Conservation (phyloP, 2,797 vertebrate genomes). For the Paguma larvata region DNA sequence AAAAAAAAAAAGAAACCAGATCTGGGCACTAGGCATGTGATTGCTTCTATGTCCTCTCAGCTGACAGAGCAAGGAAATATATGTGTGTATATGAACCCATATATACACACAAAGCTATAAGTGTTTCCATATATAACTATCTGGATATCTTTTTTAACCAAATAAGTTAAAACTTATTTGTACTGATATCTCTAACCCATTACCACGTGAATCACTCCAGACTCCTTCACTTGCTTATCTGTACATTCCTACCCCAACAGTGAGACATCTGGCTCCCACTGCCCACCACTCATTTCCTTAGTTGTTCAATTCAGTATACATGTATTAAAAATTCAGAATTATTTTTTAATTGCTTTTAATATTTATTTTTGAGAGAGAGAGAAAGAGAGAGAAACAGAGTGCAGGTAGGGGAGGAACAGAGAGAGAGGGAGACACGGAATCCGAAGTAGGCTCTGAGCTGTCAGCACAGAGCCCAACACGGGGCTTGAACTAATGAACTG, state of each 20-base stretch:
- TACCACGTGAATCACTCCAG: neutral
- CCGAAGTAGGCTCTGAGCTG: no score
- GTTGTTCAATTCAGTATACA: neutral
- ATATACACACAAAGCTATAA: neutral
- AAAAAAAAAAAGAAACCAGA: neutral
- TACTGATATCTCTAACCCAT: neutral
- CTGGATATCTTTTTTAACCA: neutral
- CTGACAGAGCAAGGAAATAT: neutral
- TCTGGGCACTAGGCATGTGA: neutral
- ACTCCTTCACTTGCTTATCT: neutral
- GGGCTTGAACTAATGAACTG: no score
- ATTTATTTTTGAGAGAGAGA: no score
- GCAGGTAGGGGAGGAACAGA: no score
- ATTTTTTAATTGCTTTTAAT: no score
- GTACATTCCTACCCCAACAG: neutral
- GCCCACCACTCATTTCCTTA: neutral
- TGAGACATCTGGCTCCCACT: neutral
- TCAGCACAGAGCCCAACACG: no score
- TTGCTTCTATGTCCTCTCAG: neutral
- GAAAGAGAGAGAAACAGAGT: no score
- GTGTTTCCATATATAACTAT: neutral
- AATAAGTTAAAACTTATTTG: neutral
- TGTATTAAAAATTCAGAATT: neutral
- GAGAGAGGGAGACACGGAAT: no score
- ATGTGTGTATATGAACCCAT: neutral